Evolutionary conservation across 2,113 vertebrate species (phyloP).

Genomic region (Takifugu bimaculatus): DNA sequence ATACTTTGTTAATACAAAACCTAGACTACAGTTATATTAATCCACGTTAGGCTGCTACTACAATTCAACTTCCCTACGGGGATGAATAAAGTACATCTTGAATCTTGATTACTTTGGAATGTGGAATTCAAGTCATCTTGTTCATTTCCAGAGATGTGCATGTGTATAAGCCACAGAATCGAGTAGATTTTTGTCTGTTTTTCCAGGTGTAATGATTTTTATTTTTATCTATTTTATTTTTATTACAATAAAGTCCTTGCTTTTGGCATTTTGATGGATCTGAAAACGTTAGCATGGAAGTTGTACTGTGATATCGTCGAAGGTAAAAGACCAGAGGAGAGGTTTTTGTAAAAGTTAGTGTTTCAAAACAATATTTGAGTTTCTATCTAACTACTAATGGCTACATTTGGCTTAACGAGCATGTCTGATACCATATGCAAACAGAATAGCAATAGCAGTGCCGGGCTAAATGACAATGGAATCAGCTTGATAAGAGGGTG

Average conservation of each 20-base stretch:
- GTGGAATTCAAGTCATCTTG: too few relatives aligned
- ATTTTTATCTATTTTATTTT: conserved; percentile 5
- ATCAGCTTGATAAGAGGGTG: conserved; percentile 35
- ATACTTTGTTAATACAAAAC: too few relatives aligned
- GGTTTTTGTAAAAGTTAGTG: conserved; percentile 17
- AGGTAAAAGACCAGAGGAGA: conserved; percentile 12
- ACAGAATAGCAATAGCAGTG: conserved; percentile 32
- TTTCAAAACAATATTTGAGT: conserved; percentile 48
- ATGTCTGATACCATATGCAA: conserved; percentile 60
- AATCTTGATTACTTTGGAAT: too few relatives aligned
- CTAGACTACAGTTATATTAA: too few relatives aligned
- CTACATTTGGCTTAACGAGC: conserved; percentile 48
- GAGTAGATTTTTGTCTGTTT: background rate
- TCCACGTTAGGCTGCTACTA: too few relatives aligned
- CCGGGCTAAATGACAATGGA: conserved; percentile 35
- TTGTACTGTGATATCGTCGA: background rate
- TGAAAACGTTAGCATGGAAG: conserved; percentile 15
- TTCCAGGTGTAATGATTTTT: background rate
- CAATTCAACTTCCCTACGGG: too few relatives aligned
- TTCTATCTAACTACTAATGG: conserved; percentile 56
- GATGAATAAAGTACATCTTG: too few relatives aligned
- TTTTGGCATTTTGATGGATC: background rate
- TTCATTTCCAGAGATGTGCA: background rate
- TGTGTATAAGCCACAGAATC: too few relatives aligned
- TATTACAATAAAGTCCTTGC: conserved; percentile 7